phyloP scores from a whole-genome alignment of 2,888 invertebrate genomes.

The Eurytoma adleriae region DNA sequence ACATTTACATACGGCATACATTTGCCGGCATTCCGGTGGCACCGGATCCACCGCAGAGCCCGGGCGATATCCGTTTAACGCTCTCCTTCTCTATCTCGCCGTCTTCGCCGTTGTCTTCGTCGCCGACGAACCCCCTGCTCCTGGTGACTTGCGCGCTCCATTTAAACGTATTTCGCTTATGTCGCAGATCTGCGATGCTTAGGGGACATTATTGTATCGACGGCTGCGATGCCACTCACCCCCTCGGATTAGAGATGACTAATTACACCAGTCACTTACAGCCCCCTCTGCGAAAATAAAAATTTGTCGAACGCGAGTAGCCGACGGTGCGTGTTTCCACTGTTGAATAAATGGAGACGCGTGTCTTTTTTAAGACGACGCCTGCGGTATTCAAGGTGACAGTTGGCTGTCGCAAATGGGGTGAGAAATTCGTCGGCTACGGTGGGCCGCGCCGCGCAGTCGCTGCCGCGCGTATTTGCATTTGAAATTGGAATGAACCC shows the following conservation, averaged over 20 bases:
- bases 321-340: background rate
- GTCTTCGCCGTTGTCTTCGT: background rate
- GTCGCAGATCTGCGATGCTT: background rate
- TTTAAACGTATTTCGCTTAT: background rate
- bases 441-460: conserved; percentile 34
- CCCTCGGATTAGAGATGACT: no score
- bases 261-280: no score
- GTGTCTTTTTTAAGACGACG: conserved; percentile 22
- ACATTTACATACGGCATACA: conserved; percentile 72
- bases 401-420: conserved; percentile 64
- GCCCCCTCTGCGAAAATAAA: background rate
- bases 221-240: no score
- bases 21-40: conserved; percentile 65
- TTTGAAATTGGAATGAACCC: conserved; percentile 71
- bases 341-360: conserved; percentile 36
- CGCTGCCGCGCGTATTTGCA: conserved; percentile 67
- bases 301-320: conserved; percentile 42
- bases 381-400: conserved; percentile 56
- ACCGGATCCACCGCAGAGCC: conserved; percentile 59
- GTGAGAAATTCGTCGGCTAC: conserved; percentile 64
- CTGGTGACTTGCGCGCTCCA: background rate
- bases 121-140: background rate
- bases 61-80: conserved; percentile 54
- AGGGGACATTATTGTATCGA: background rate
- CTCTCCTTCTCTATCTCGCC: conserved; percentile 14